Conservation (phyloP, 2,797 vertebrate species). For the Semotilus atromaculatus region DNA sequence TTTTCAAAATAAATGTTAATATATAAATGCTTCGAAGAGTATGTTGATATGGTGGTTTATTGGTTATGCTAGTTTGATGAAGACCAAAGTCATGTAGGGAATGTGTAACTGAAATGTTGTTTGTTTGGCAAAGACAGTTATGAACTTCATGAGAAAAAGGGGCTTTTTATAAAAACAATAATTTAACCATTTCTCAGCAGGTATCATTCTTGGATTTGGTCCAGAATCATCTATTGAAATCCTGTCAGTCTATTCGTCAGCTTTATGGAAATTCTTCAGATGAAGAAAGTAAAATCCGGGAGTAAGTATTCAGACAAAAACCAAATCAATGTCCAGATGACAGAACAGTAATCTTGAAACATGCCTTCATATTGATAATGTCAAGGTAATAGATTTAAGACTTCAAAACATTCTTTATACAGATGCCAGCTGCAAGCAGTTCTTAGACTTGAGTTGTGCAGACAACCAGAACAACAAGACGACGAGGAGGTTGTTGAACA, state of each 20-base stretch:
- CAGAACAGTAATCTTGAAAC: neutral
- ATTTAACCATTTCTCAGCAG: slow-evolving; percentile 69
- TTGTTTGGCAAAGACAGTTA: neutral
- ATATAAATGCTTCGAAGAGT: neutral
- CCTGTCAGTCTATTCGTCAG: slow-evolving; percentile 84
- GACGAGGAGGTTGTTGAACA: slow-evolving; percentile 77
- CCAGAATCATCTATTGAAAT: slow-evolving; percentile 85
- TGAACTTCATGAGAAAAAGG: neutral
- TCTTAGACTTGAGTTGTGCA: slow-evolving; percentile 87
- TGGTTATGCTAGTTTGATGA: neutral
- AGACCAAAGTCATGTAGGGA: neutral
- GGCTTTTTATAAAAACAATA: neutral
- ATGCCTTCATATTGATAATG: neutral
- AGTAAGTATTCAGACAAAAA: slow-evolving; percentile 77
- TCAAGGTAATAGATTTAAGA: neutral
- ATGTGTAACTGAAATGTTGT: neutral
- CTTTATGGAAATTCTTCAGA: slow-evolving; percentile 73
- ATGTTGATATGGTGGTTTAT: neutral
- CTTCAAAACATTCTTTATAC: neutral
- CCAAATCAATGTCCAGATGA: neutral
- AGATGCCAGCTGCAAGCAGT: slow-evolving; percentile 92
- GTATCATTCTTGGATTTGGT: slow-evolving; percentile 71
- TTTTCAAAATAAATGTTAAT: neutral
- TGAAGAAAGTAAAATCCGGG: slow-evolving; percentile 85
- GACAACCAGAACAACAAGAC: slow-evolving; percentile 71